Evolutionary conservation across 2,888 invertebrate species (phyloP), one percentile per base, ranked within the genome.

Genomic region (Vandiemenella viatica): DNA sequence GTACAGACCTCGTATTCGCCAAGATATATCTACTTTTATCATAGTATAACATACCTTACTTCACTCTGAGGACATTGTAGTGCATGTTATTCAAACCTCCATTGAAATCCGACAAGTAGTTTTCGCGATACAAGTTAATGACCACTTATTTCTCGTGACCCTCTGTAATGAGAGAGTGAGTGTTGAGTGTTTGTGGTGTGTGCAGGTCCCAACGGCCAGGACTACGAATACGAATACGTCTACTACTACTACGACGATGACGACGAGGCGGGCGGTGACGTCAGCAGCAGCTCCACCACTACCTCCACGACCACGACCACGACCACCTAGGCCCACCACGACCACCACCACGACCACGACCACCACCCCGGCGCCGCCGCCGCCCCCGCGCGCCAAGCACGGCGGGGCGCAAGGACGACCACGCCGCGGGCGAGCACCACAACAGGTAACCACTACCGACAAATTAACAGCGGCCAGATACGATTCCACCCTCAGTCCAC

Each of bases 211-310:
- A 88, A 89, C 60, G 89, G 89, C 2, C 83, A 88, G 64, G 89
- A 90, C 61, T 89, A 89, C 61, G 90, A 90, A 64, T 90, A 89
- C 61, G 90, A 90, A 63, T 90, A 90, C 62, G 84, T 90, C 20
- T 90, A 90, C 61, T 90, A 90, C 62, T 90, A 90, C 59, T 85
- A 86, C 58, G 87, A 89, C 58, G 88, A 88, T 55, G 86, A 85
- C 4, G 84, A 77, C 43, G 73, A 71, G 52, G 49, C 53, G 1
- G 49, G 48, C 3, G 45, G 32, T 17, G 52, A 45, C 23, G 18
- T 5, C 41, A 22, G 42, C 19, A 22, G 17, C 21, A 22, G 21
- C 21, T 40, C 38, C 40, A 46, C 42, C 37, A 23, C 50, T 3
- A 18, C 43, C 21, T 23, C 50, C 20, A 40, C 50, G 5, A 23